A percentile compares a stretch with the other conserved stretches of the same genome.
Evolutionary conservation across 2,113 vertebrate genomes (phyloP).

Genomic region (Petrocephalus microphthalmus): DNA sequence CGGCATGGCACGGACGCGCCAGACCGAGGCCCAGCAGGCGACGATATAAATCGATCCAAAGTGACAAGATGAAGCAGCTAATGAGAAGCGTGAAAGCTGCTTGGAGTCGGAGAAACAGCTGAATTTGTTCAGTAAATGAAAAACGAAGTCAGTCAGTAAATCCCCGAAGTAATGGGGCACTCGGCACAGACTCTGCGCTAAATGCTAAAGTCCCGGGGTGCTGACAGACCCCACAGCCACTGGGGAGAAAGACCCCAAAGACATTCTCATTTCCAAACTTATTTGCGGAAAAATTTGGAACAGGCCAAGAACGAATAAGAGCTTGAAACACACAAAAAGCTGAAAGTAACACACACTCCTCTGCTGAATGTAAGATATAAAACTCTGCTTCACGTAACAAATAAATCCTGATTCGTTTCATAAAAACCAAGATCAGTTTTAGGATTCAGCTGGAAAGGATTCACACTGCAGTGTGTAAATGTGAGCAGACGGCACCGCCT

Average conservation of each 20-base stretch:
- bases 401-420: not conserved
- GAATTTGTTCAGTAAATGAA: slow-evolving; percentile 10
- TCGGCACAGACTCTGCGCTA: not conserved
- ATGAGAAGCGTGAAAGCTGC: slow-evolving; percentile 1
- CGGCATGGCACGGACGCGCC: not conserved
- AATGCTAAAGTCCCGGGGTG: not conserved
- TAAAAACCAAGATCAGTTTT: not conserved
- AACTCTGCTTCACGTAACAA: not conserved
- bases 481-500: not conserved
- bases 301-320: not conserved
- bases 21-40: not conserved
- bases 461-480: not conserved
- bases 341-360: not conserved
- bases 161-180: not conserved
- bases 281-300: not conserved
- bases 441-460: not conserved
- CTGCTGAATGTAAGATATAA: not conserved
- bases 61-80: not conserved
- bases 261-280: not conserved
- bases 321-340: not conserved
- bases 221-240: not conserved
- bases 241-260: not conserved
- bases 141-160: slow-evolving; percentile 3
- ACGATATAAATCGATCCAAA: slow-evolving; percentile 6
- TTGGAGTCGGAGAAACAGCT: not conserved